phyloP scores from a whole-genome alignment of 2,113 vertebrate species.

The Pungitius pungitius region DNA sequence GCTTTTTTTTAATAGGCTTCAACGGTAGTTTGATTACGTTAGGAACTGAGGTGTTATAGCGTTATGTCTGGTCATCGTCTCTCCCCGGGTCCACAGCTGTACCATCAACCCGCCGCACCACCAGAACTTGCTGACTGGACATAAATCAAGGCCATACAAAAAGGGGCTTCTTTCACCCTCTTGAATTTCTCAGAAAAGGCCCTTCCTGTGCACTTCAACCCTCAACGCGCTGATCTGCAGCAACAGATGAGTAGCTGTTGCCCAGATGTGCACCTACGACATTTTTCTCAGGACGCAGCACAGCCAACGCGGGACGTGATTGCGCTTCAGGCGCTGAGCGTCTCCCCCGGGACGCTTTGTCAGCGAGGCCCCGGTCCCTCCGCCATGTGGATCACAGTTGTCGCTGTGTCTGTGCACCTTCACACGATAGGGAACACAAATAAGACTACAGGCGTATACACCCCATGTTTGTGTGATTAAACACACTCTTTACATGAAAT shows the following conservation, averaged over 20 bases:
- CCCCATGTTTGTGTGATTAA: background rate
- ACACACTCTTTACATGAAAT: background rate
- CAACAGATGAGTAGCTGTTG: slow-evolving; percentile 52
- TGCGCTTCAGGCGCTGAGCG: too few species aligned
- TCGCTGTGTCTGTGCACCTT: slow-evolving; percentile 14
- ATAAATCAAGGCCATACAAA: slow-evolving; percentile 45
- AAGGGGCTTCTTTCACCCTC: slow-evolving; percentile 39
- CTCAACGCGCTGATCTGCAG: slow-evolving; percentile 33
- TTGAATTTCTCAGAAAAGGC: slow-evolving; percentile 54
- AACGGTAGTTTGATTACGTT: background rate
- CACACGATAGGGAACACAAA: background rate
- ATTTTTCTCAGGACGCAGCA: slow-evolving; percentile 42
- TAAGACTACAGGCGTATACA: background rate
- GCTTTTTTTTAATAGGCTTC: background rate
- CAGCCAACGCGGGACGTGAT: slow-evolving; percentile 39
- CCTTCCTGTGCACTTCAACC: slow-evolving; percentile 37
- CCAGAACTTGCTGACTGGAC: slow-evolving; percentile 38
- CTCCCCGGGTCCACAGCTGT: slow-evolving; percentile 31
- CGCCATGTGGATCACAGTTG: slow-evolving; percentile 2
- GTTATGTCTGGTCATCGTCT: slow-evolving; percentile 20
- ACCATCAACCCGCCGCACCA: slow-evolving; percentile 28
- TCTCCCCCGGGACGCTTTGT: background rate
- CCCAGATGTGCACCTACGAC: slow-evolving; percentile 57
- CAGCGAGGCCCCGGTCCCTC: slow-evolving; percentile 5
- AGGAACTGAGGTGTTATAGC: too few species aligned